phyloP scores from a whole-genome alignment of 37 sponge, comb jelly and placozoan species.

The Crambe crambe region DNA sequence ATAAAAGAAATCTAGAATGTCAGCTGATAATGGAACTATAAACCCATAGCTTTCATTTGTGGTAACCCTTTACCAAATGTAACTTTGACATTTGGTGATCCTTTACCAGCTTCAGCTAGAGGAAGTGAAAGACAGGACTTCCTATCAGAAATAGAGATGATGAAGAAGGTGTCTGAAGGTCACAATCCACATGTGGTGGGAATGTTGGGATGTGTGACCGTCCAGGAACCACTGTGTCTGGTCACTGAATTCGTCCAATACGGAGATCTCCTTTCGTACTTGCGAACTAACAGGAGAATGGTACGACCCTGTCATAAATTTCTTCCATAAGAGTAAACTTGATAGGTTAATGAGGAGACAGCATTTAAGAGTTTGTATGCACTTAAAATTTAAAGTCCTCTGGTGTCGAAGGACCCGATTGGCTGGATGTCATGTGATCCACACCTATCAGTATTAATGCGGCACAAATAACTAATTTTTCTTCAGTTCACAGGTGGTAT shows the following conservation, averaged over 20 bases:
- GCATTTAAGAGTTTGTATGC: no score
- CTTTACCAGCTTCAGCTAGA: slow-evolving; percentile 49
- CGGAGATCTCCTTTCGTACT: slow-evolving; percentile 66
- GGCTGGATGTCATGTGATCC: no score
- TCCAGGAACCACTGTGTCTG: slow-evolving; percentile 74
- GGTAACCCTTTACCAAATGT: no score
- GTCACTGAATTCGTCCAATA: slow-evolving; percentile 67
- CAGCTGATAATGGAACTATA: no score
- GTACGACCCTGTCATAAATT: slow-evolving; percentile 27
- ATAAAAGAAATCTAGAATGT: no score
- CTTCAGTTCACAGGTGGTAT: background rate
- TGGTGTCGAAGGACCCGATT: no score
- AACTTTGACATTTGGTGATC: no score
- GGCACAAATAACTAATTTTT: no score
- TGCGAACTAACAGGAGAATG: slow-evolving; percentile 47
- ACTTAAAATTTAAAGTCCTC: no score
- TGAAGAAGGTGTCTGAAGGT: slow-evolving; percentile 67
- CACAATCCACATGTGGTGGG: slow-evolving; percentile 67
- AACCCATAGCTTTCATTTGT: background rate
- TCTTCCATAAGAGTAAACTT: no score
- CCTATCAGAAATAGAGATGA: slow-evolving; percentile 62
- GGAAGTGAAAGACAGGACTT: slow-evolving; percentile 68
- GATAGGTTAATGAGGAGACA: no score
- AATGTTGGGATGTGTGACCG: slow-evolving; percentile 73
- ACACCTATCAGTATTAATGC: no score